phyloP scores from a whole-genome alignment of 1,140 invertebrate species.

The Glossosoma conforme region DNA sequence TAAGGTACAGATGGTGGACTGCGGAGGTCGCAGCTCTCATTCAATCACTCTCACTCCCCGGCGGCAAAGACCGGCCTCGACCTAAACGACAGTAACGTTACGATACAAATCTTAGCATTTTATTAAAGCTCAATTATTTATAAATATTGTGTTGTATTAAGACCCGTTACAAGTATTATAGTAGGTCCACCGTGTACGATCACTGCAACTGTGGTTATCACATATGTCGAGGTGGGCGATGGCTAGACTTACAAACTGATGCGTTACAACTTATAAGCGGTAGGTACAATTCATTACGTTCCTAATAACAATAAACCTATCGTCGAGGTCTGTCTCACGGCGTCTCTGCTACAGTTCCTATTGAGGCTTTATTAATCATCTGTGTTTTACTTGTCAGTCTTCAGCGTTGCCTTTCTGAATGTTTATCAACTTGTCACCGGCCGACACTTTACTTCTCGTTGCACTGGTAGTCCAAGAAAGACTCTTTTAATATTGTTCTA shows the following conservation, averaged over 20 bases:
- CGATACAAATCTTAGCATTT: conserved; percentile 27
- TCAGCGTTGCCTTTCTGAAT: not conserved
- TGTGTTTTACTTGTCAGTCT: conserved; percentile 4
- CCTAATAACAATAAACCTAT: not conserved
- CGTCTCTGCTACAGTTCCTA: not conserved
- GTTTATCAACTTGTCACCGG: not conserved
- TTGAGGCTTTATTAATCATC: not conserved
- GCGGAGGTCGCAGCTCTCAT: too few relatives aligned
- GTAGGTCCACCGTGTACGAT: not conserved
- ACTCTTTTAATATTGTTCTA: not conserved
- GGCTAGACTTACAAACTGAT: not conserved
- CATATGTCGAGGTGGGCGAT: not conserved
- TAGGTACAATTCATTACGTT: not conserved
- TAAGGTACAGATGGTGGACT: too few relatives aligned
- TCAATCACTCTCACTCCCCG: too few relatives aligned
- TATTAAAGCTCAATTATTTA: conserved; percentile 29
- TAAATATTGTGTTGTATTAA: conserved; percentile 2
- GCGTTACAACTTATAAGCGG: conserved; percentile 4
- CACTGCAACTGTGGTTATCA: not conserved
- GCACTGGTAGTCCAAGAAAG: not conserved
- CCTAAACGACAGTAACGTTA: not conserved
- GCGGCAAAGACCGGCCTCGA: too few relatives aligned
- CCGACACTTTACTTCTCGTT: not conserved
- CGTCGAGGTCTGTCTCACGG: too few relatives aligned
- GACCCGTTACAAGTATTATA: not conserved